Evolutionary conservation across 2,888 invertebrate genomes (phyloP).

Genomic region (Trissolcus brochymenae): DNA sequence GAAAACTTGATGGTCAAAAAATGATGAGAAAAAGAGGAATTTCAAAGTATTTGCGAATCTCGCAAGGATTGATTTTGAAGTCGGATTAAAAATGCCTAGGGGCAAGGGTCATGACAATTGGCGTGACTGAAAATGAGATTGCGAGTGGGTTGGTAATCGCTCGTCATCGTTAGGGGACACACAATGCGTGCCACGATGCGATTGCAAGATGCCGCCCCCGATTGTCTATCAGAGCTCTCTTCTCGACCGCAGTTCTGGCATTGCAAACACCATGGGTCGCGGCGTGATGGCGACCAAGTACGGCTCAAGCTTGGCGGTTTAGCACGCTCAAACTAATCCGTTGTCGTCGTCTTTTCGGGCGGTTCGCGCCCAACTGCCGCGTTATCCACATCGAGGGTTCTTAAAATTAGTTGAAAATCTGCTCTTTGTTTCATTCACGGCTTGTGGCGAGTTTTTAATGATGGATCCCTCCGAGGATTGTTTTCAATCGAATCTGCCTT

Average conservation of each 20-base stretch:
- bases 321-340: constrained; percentile 72
- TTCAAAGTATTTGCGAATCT: not conserved
- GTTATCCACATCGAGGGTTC: constrained; percentile 36
- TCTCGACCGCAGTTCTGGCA: constrained; percentile 56
- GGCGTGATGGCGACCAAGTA: constrained; percentile 69
- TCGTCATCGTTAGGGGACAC: constrained; percentile 67
- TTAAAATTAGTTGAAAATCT: constrained; percentile 49
- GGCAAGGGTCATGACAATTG: not conserved
- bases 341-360: constrained; percentile 64
- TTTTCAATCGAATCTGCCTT: constrained; percentile 1
- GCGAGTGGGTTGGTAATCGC: constrained; percentile 66
- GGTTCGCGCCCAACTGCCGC: constrained; percentile 12
- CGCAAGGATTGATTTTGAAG: not conserved
- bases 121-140: constrained; percentile 58
- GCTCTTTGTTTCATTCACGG: constrained; percentile 20
- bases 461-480: constrained; percentile 1
- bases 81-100: not conserved
- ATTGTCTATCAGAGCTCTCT: constrained; percentile 68
- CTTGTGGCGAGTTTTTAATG: constrained; percentile 24
- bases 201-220: constrained; percentile 71
- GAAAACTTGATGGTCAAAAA: too few species aligned
- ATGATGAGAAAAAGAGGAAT: too few species aligned
- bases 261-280: constrained; percentile 54
- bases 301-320: constrained; percentile 72
- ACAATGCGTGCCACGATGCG: constrained; percentile 73